Evolutionary conservation across 2,888 invertebrate species (phyloP), one percentile per base, ranked within the genome.

Genomic region (Trilocha varians): DNA sequence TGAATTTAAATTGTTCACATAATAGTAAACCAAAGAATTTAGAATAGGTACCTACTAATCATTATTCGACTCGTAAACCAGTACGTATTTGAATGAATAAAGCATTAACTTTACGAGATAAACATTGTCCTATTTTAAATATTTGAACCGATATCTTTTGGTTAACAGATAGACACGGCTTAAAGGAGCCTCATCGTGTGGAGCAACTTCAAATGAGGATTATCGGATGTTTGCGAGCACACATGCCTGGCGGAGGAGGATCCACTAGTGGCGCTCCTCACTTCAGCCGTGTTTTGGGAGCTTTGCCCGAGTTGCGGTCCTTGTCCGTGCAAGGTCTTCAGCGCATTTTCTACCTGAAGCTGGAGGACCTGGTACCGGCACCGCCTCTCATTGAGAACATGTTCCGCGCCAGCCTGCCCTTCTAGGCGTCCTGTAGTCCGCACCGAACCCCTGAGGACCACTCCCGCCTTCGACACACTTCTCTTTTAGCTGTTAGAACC

Each of bases 191-290:
- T 1, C 93, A 94, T 67, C 92, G 94, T 59, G 95, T 98, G 55
- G 98, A 99, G 73, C 95, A 95, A 62, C 87, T 98, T 13, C 98
- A 99, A 76, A 97, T 96, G 93, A 97, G 97, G 79, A 95, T 99
- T 63, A 96, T 98, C 60, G 94, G 95, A 48, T 96, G 97, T 46
- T 88, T 99, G 45, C 91, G 97, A 36, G 98, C 99, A 65, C 98
- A 99, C 85, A 97, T 97, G 69, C 97, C 97, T 14, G 94, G 70
- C 92, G 96, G 57, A 82, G 94, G 45, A 93, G 95, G 73, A 93
- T 95, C 94, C 17, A 94, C 95, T 68, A 90, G 93, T 59, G 96
- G 96, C 65, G 92, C 95, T 15, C 96, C 97, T 65, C 97, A 97
- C 84, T 96, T 98, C 88, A 97, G 97, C 61, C 90, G 95, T 45